Percentiles rank a stretch among this genome's conserved stretches.
These are phyloP conservation scores for Calidris pugnax DNA, from an alignment of 2,113 vertebrate species.

Conservation along the genomic window DNA sequence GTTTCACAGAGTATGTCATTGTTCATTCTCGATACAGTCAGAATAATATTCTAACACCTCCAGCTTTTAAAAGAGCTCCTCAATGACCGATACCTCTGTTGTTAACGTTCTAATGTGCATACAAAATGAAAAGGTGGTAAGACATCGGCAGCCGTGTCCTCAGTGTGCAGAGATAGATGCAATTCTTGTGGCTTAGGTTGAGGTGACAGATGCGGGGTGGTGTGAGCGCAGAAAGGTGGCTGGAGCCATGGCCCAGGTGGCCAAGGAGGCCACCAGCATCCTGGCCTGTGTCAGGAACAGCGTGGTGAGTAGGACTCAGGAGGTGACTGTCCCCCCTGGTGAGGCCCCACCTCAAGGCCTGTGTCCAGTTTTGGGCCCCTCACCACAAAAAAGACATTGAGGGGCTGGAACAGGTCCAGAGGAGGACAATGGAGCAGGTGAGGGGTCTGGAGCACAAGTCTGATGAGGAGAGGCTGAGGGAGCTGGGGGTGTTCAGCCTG, in stretches of 20 bases:
- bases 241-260: neutral
- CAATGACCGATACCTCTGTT: neutral
- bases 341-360: too few relatives aligned
- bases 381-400: too few relatives aligned
- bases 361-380: too few relatives aligned
- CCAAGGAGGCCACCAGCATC: too few relatives aligned
- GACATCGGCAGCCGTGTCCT: neutral
- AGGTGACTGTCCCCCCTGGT: too few relatives aligned
- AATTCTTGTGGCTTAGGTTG: neutral
- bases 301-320: too few relatives aligned
- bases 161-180: neutral
- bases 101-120: neutral
- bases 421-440: too few relatives aligned
- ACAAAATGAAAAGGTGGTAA: neutral
- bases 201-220: slow-evolving; percentile 14
- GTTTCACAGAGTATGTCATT: neutral
- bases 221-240: neutral
- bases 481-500: too few relatives aligned
- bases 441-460: too few relatives aligned
- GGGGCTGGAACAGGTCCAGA: too few relatives aligned
- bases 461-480: too few relatives aligned
- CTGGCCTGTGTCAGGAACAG: too few relatives aligned
- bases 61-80: neutral
- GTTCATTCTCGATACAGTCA: neutral
- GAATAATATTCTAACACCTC: neutral